These are phyloP conservation scores for Pseudomyrmex dendroicus DNA, from an alignment of 1,140 invertebrate genomes.

Conservation along the genomic window DNA sequence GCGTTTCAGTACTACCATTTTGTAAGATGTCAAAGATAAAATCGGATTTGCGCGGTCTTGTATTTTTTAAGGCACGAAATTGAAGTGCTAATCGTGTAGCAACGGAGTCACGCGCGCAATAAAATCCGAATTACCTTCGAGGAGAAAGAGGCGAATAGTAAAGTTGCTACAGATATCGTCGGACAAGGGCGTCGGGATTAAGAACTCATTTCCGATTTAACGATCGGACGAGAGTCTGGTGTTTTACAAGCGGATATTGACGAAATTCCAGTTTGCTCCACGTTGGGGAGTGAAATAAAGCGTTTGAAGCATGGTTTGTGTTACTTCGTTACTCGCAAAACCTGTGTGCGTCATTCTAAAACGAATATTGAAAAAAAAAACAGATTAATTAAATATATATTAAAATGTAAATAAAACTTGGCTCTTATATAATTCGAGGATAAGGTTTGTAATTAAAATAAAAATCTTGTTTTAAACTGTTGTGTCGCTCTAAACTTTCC, in stretches of 20 bases:
- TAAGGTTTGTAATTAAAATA: not conserved
- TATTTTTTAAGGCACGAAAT: conserved; percentile 54
- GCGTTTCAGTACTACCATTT: not conserved
- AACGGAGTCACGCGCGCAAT: conserved; percentile 56
- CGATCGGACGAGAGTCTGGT: conserved; percentile 34
- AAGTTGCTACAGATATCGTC: conserved; percentile 37
- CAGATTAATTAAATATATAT: not conserved
- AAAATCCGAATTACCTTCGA: conserved; percentile 67
- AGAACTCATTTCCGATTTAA: conserved; percentile 73
- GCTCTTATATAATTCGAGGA: not conserved
- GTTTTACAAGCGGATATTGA: conserved; percentile 46
- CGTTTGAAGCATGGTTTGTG: not conserved
- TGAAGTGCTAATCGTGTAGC: conserved; percentile 49
- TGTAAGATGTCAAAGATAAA: conserved; percentile 23
- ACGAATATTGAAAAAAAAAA: not conserved
- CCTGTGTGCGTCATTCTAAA: not conserved
- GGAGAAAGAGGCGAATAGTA: conserved; percentile 50
- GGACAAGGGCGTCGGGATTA: conserved; percentile 46
- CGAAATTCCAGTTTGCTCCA: conserved; percentile 53
- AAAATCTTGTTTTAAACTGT: not conserved
- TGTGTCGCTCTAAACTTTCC: not conserved
- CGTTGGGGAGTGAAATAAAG: conserved; percentile 39
- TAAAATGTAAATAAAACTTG: not conserved
- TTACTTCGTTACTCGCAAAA: too few relatives aligned
- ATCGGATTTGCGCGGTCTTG: conserved; percentile 28